Base-by-base conservation (phyloP, 1,140 invertebrate genomes). In the Drosophila sproati region DNA sequence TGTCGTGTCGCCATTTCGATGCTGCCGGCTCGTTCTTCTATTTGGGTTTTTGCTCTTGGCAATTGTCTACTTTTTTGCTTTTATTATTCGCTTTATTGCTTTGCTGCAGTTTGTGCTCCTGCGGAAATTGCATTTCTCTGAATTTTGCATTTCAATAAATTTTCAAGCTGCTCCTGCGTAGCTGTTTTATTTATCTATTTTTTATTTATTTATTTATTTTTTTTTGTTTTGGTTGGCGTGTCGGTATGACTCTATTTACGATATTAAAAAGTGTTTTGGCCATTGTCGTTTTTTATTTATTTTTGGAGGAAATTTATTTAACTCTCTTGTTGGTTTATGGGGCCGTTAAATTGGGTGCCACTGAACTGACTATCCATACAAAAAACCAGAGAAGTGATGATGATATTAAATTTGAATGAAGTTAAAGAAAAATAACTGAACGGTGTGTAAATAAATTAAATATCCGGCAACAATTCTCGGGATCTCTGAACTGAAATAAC, bases 51-150 rank as follows among this genome's bases (percentile, higher is more conserved):
- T 71, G 73, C 78, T 71, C 78, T 72, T 37, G 70, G 64, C 71
- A 52, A 69, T 85, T 81, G 77, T 85, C 55, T 80, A 68, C 68
- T 59, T 69, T 51, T 45, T 51, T 83, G 54, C 29, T 68, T 41
- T 61, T 72, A 57, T 50, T 76, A 51, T 56, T 41, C 63, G 20
- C 55, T 74, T 74, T 74, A 74, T 74, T 69, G 66, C 35, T 28
- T 29, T 37, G 62, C 62, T 63, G 81, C 69, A 69, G 67, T 78
- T 87, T 56, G 32, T 47, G 75, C 63, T 78, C 72, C 62, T 69
- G 69, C 77, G 79, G 83, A 88, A 87, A 88, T 87, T 87, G 83
- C 83, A 87, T 87, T 87, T 87, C 83, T 89, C 85, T 78, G 85
- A 69, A 88, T 78, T 87, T 87, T 78, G 80, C 73, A 87, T 83